Evolutionary conservation across 1,140 invertebrate genomes (phyloP).

Genomic region (Drosophila navojoa): DNA sequence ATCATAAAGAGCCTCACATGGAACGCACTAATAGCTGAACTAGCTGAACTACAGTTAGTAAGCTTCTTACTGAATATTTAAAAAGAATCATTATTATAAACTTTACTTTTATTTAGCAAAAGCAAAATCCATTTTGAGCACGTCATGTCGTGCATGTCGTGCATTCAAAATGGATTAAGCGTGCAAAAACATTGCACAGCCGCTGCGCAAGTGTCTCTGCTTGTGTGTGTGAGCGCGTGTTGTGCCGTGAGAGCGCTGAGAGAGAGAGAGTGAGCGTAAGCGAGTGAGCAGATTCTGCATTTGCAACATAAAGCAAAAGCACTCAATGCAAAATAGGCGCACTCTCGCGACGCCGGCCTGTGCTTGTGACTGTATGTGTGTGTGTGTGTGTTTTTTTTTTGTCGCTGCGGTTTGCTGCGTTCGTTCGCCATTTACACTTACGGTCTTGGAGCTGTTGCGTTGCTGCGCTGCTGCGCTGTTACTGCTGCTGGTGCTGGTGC

Average conservation of each 20-base stretch:
- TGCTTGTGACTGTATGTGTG: background rate
- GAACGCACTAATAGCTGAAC: too few relatives aligned
- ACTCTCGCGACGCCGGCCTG: background rate
- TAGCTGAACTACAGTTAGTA: background rate
- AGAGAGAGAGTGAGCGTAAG: background rate
- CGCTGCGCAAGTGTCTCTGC: conserved; percentile 59
- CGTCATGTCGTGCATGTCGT: conserved; percentile 65
- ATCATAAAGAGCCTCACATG: conserved; percentile 3
- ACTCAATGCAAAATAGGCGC: conserved; percentile 62
- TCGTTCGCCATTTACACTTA: conserved; percentile 53
- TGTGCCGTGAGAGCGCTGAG: background rate
- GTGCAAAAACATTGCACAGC: conserved; percentile 46
- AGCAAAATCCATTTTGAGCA: conserved; percentile 16
- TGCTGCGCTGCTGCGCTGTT: conserved; percentile 43
- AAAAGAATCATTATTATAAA: too few relatives aligned
- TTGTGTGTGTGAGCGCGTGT: conserved; percentile 20
- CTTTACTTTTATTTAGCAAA: too few relatives aligned
- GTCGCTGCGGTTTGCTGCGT: conserved; percentile 65
- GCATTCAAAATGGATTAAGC: conserved; percentile 78
- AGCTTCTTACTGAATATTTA: too few relatives aligned
- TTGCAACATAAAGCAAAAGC: conserved; percentile 57
- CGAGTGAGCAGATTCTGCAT: conserved; percentile 60
- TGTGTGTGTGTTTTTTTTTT: background rate
- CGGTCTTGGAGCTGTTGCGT: conserved; percentile 51
- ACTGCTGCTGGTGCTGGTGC: conserved; percentile 41